Evolutionary conservation across 2,113 vertebrate species (phyloP).

Genomic region (rabbit (Oryctolagus cuniculus)): DNA sequence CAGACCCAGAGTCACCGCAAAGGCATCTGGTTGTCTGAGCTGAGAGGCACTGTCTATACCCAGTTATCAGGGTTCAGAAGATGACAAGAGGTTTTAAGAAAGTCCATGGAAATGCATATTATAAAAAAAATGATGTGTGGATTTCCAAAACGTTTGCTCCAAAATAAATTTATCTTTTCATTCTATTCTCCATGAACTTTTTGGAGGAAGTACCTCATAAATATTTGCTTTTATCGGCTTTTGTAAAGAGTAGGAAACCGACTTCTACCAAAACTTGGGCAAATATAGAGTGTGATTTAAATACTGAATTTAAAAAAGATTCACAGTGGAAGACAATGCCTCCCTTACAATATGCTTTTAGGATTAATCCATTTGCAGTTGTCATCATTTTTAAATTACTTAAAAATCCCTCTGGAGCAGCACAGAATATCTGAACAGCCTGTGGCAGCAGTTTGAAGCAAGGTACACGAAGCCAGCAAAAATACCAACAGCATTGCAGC

Average conservation of each 20-base stretch:
- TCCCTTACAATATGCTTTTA: background rate
- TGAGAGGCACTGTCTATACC: background rate
- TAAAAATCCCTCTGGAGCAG: background rate
- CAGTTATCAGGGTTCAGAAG: background rate
- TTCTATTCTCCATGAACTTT: too few species aligned
- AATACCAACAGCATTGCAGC: background rate
- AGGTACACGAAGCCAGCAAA: background rate
- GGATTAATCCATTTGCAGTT: background rate
- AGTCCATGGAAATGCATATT: too few species aligned
- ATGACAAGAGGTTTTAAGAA: background rate
- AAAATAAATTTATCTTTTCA: too few species aligned
- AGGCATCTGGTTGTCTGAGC: background rate
- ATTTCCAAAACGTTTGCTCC: too few species aligned
- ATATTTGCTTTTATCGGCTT: background rate
- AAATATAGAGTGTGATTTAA: background rate
- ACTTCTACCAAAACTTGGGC: background rate
- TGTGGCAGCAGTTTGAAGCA: background rate
- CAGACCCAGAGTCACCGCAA: conserved; percentile 3
- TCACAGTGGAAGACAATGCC: background rate
- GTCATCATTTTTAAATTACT: conserved; percentile 4
- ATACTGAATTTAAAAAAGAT: background rate
- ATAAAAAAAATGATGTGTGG: too few species aligned
- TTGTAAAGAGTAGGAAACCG: background rate
- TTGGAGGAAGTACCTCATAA: too few species aligned
- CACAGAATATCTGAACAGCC: background rate